Evolutionary conservation across 2,888 invertebrate genomes (phyloP).

Genomic region (Tinea pellionella): DNA sequence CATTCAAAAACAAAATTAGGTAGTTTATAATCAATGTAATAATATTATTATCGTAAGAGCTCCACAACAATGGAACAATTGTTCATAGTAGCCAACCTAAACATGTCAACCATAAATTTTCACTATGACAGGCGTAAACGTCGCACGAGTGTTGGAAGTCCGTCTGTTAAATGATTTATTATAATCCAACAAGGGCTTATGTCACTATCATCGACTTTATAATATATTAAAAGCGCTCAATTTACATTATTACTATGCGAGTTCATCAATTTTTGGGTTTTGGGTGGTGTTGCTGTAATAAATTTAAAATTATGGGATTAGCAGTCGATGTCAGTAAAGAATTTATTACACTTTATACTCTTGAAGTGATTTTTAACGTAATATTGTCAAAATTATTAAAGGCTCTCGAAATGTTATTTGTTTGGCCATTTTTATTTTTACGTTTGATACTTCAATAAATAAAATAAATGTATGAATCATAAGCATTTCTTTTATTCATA

Average conservation of each 20-base stretch:
- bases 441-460: too few relatives aligned
- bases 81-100: neutral
- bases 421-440: too few relatives aligned
- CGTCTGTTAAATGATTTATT: constrained; percentile 4
- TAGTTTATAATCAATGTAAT: too few relatives aligned
- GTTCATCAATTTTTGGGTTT: constrained; percentile 10
- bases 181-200: constrained; percentile 26
- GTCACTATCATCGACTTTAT: constrained; percentile 38
- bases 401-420: too few relatives aligned
- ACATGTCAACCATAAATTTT: constrained; percentile 35
- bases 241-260: neutral
- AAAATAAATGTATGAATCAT: too few relatives aligned
- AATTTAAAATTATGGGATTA: neutral
- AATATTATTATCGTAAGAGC: too few relatives aligned
- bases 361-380: too few relatives aligned
- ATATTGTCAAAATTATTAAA: too few relatives aligned
- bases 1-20: too few relatives aligned
- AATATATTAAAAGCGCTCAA: neutral
- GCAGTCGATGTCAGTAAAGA: neutral
- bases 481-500: too few relatives aligned
- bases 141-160: constrained; percentile 15
- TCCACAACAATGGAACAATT: too few relatives aligned
- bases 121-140: constrained; percentile 40
- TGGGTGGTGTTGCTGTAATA: neutral
- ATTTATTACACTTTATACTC: too few relatives aligned